phyloP scores from a whole-genome alignment of 2,888 invertebrate species.

The Thereva nobilitata region DNA sequence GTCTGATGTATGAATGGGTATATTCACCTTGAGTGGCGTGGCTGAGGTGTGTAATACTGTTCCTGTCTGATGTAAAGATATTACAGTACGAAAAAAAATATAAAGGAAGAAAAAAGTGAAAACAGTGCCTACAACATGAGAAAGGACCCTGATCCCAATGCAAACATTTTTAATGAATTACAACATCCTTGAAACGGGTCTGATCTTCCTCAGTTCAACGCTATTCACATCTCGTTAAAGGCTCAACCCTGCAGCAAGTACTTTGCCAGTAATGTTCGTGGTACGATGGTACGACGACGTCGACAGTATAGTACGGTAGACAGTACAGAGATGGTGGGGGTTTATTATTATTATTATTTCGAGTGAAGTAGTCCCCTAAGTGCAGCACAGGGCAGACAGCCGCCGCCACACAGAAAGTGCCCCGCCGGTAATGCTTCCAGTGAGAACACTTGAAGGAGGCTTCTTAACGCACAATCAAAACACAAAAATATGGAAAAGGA shows the following conservation, averaged over 20 bases:
- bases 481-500: slow-evolving; percentile 28
- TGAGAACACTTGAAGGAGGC: slow-evolving; percentile 14
- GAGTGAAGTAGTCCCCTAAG: slow-evolving; percentile 5
- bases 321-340: not conserved
- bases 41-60: too few relatives aligned
- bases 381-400: slow-evolving; percentile 9
- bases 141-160: slow-evolving; percentile 26
- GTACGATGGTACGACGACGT: too few relatives aligned
- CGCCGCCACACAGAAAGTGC: slow-evolving; percentile 12
- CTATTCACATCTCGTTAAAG: slow-evolving; percentile 24
- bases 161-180: slow-evolving; percentile 35
- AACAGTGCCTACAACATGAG: not conserved
- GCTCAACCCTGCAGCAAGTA: slow-evolving; percentile 10
- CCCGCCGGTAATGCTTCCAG: not conserved
- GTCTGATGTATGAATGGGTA: too few relatives aligned
- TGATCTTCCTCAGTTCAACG: slow-evolving; percentile 5
- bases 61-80: too few relatives aligned
- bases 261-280: not conserved
- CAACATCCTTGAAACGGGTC: slow-evolving; percentile 11
- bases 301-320: too few relatives aligned
- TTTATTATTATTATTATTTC: slow-evolving; percentile 31
- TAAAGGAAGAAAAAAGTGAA: too few relatives aligned
- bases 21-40: too few relatives aligned
- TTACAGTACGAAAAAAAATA: too few relatives aligned
- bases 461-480: slow-evolving; percentile 33